Evolutionary conservation across 35 echinoderm and acorn worm genomes (phyloP), one percentile per base, ranked within the genome.

Genomic region (Stichopus chloronotus): DNA sequence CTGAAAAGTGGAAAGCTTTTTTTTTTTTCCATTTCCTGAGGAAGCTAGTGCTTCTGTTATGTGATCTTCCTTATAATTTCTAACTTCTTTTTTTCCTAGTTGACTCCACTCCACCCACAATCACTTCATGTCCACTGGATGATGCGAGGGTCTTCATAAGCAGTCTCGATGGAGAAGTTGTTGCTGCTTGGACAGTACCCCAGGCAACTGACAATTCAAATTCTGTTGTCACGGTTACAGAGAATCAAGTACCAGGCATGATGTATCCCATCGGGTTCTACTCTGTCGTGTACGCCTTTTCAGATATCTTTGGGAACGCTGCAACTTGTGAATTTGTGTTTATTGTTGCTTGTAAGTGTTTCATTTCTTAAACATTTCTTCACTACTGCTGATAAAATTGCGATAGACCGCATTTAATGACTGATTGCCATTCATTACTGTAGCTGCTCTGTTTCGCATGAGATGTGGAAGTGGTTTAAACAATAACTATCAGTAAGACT

Each of bases 271-370:
- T 65, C 52, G 87, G 87, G 52, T 89, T 89, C 59, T 89, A 89
- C 59, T 14, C 17, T 55, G 61, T 89, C 4, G 17, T 89, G 0
- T 89, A 89, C 87, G 71, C 65, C 52, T 89, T 89, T 30, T 30
- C 21, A 4, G 87, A 89, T 71, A 5, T n/a, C 25, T 20, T 71
- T 89, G 87, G 87, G 9, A 89, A 89, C 61, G 12, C 52, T 63
- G 87, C 87, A 63, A 89, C 87, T 61, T 89, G 87, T 72, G 59
- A 69, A 89, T 89, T 89, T 60, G 71, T 61, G 21, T 89, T 89
- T 25, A 71, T 89, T 53, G 87, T 89, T 52, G 87, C 87, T 23
- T 89, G 87, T 89, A 74, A 89, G 87, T 71, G 61, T 71, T 4
- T 5, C 80, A 74, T 19, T n/a, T 7, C 30, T 43, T 43, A 43